phyloP scores from a whole-genome alignment of 2,888 invertebrate genomes.

The Sinodicranocentrus sp. region DNA sequence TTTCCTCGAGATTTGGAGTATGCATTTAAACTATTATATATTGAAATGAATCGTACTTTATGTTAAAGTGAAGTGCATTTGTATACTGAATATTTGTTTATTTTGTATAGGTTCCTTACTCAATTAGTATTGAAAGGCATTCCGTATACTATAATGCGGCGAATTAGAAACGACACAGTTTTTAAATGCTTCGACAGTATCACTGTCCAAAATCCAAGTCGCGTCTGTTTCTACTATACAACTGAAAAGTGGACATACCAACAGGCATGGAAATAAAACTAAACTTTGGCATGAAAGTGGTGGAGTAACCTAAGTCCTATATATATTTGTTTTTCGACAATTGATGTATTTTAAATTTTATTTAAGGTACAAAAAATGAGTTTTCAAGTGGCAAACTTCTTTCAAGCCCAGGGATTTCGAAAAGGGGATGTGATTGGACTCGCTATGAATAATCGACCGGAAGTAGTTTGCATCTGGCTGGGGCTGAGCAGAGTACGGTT shows the following conservation, averaged over 20 bases:
- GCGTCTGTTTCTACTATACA: conserved; percentile 44
- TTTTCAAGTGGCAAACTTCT: conserved; percentile 59
- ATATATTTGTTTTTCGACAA: not conserved
- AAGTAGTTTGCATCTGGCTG: conserved; percentile 45
- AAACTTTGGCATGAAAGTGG: not conserved
- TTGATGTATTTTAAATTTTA: not conserved
- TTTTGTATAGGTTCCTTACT: not conserved
- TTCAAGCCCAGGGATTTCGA: conserved; percentile 51
- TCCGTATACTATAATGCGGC: not conserved
- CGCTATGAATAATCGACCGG: conserved; percentile 57
- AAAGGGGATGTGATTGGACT: conserved; percentile 56
- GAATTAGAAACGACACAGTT: conserved; percentile 28
- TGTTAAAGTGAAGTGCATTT: not conserved
- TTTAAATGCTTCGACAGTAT: conserved; percentile 44
- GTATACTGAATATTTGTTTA: not conserved
- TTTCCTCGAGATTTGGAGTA: conserved; percentile 34
- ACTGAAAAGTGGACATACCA: conserved; percentile 53
- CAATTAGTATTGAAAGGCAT: not conserved
- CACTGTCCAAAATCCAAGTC: not conserved
- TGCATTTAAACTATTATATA: not conserved
- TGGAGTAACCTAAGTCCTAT: not conserved
- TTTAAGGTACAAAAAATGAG: conserved; percentile 46
- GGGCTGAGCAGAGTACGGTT: conserved; percentile 49
- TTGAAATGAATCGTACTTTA: not conserved
- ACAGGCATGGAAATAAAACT: conserved; percentile 16